A percentile compares a stretch with the other conserved stretches of the same genome.
Evolutionary conservation across 92 coral and sea anemone genomes (phyloP).

Genomic region (Parazoanthus atlanticus): DNA sequence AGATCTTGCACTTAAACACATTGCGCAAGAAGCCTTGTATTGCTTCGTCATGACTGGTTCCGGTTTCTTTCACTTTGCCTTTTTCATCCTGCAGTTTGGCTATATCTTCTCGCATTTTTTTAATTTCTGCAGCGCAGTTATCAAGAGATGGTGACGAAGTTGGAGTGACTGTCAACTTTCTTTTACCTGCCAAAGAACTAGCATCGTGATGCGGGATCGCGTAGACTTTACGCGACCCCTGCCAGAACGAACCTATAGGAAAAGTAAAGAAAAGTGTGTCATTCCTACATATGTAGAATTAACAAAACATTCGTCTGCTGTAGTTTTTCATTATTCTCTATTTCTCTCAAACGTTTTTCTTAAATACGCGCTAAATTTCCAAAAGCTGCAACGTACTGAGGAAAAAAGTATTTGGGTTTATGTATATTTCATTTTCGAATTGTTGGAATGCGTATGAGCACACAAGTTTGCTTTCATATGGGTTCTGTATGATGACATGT

Average conservation of each 20-base stretch:
- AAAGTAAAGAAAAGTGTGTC: too few relatives aligned
- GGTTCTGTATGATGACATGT: too few relatives aligned
- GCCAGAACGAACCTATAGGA: neutral
- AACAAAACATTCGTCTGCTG: too few relatives aligned
- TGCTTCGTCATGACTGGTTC: neutral
- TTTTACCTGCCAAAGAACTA: neutral
- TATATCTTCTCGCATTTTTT: neutral
- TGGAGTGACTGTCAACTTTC: slow-evolving; percentile 5
- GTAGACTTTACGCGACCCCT: neutral
- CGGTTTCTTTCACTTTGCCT: neutral
- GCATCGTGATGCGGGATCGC: neutral
- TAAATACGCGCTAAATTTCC: too few relatives aligned
- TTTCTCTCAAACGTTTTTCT: too few relatives aligned
- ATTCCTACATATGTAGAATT: neutral
- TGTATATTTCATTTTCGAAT: too few relatives aligned
- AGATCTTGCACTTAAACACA: slow-evolving; percentile 49
- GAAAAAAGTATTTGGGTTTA: too few relatives aligned
- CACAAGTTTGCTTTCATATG: too few relatives aligned
- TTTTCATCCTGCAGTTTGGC: neutral
- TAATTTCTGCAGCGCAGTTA: too few relatives aligned
- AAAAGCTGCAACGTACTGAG: neutral
- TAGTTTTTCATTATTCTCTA: too few relatives aligned
- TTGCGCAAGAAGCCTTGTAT: neutral
- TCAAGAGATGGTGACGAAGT: too few relatives aligned
- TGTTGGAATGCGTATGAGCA: too few relatives aligned